Evolutionary conservation across 2,888 invertebrate species (phyloP).

Genomic region (Eilema griseolum): DNA sequence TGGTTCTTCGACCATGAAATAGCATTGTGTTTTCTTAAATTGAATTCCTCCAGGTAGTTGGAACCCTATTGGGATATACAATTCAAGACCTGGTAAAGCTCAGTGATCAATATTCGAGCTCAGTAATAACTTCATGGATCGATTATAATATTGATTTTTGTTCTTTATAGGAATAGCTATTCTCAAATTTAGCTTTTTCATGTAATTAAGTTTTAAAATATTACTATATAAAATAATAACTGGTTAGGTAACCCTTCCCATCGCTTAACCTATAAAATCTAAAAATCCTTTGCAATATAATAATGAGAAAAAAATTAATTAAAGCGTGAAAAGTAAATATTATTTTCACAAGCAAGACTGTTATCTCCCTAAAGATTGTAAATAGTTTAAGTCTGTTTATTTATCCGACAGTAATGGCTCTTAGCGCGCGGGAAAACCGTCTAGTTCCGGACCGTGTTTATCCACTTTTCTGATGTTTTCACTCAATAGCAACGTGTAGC

Average conservation of each 20-base stretch:
- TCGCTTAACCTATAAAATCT: conserved; percentile 15
- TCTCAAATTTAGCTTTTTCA: background rate
- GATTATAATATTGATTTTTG: too few relatives aligned
- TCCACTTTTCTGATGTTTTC: conserved; percentile 41
- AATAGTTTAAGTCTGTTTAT: conserved; percentile 46
- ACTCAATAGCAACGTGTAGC: conserved; percentile 22
- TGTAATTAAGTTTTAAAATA: too few relatives aligned
- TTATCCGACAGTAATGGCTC: conserved; percentile 42
- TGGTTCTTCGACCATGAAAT: background rate
- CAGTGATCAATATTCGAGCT: background rate
- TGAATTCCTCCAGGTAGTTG: background rate
- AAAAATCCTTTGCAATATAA: conserved; percentile 16
- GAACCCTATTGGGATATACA: background rate
- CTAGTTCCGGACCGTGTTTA: conserved; percentile 27
- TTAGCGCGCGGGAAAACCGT: conserved; percentile 38
- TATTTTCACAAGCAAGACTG: conserved; percentile 28
- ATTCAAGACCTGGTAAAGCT: background rate
- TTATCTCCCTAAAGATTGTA: conserved; percentile 20
- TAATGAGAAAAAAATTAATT: conserved; percentile 36
- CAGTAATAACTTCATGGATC: too few relatives aligned
- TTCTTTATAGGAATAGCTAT: background rate
- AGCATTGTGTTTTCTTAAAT: background rate
- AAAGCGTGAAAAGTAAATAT: conserved; percentile 21
- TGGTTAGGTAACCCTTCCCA: background rate
- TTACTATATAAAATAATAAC: too few relatives aligned